These are phyloP conservation scores for Zoanthus solanderi DNA, from an alignment of 92 coral and sea anemone species.

Conservation along the genomic window DNA sequence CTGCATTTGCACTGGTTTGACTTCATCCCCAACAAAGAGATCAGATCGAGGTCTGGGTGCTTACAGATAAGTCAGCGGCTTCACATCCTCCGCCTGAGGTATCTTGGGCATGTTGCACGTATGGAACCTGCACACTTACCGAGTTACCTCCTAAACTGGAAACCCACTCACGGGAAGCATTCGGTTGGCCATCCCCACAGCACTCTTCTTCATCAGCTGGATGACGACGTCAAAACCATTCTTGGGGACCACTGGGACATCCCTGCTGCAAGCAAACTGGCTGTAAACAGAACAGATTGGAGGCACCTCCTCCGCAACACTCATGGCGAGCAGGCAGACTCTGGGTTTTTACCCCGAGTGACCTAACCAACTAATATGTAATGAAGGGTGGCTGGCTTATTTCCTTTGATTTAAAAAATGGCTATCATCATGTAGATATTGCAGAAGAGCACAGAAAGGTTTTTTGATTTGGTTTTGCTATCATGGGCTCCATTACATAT, in stretches of 20 bases:
- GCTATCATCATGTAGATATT: slow-evolving; percentile 69
- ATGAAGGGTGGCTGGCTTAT: slow-evolving; percentile 57
- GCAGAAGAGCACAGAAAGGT: slow-evolving; percentile 33
- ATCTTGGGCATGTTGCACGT: no score
- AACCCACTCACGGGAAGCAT: slow-evolving; percentile 31
- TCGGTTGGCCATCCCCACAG: background rate
- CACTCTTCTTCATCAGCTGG: background rate
- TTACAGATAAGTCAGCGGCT: no score
- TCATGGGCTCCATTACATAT: slow-evolving; percentile 2
- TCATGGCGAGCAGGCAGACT: background rate
- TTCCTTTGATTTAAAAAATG: slow-evolving; percentile 56
- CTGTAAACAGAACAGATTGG: no score
- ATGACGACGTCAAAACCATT: no score
- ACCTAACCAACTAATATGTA: background rate
- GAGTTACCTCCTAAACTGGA: no score
- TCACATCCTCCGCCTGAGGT: no score
- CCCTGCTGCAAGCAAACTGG: no score
- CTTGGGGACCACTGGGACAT: background rate
- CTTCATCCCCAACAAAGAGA: no score
- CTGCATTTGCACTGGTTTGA: no score
- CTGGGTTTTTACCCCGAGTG: background rate
- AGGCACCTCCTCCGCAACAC: background rate
- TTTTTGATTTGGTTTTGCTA: slow-evolving; percentile 38
- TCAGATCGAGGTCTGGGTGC: no score
- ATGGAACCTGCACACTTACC: no score